Conservation (phyloP, 2,797 vertebrate genomes). For the Darevskia nairensis region DNA sequence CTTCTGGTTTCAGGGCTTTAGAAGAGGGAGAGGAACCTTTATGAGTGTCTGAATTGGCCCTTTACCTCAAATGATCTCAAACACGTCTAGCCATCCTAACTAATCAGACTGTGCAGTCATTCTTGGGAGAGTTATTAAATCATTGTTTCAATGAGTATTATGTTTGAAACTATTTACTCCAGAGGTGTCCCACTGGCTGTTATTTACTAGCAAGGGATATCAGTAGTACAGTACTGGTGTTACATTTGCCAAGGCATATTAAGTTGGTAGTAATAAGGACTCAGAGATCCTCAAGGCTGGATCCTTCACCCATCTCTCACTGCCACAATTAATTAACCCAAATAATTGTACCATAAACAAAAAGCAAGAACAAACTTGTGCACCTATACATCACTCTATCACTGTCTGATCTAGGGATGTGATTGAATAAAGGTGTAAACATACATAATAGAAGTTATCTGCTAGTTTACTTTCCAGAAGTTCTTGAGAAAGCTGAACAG, state of each 20-base stretch:
- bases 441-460: not conserved
- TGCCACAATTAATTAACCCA: not conserved
- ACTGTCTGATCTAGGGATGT: not conserved
- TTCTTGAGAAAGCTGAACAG: not conserved
- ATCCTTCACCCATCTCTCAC: not conserved
- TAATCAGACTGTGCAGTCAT: conserved; percentile 1
- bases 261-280: not conserved
- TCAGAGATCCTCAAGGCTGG: not conserved
- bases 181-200: not conserved
- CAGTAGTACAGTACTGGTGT: not conserved
- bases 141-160: conserved; percentile 31
- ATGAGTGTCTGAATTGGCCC: not conserved
- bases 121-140: conserved; percentile 14
- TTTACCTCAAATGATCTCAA: conserved; percentile 8
- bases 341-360: not conserved
- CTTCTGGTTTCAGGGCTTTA: not conserved
- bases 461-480: not conserved
- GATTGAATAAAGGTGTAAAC: not conserved
- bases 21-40: not conserved
- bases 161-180: not conserved
- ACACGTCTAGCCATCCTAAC: not conserved
- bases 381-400: not conserved
- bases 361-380: not conserved
- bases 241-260: not conserved
- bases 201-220: not conserved